Percentiles rank a stretch among this genome's conserved stretches.
Evolutionary conservation across 2,113 vertebrate species (phyloP).

Genomic region (Rhadina sibilatrix): DNA sequence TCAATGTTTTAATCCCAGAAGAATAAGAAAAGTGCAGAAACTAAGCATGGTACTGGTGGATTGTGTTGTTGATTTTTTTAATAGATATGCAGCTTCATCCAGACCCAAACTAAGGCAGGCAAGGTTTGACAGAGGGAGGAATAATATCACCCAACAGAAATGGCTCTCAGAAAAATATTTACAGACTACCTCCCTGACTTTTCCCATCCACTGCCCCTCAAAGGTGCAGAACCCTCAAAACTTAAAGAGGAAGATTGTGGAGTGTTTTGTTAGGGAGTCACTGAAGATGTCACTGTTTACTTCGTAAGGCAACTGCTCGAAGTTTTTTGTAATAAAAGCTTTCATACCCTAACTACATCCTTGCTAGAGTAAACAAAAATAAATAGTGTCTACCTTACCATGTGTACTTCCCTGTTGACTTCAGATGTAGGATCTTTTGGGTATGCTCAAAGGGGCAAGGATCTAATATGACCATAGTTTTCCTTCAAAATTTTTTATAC

Average conservation of each 20-base stretch:
- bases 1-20: neutral
- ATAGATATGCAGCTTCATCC: neutral
- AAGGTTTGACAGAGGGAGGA: neutral
- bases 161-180: neutral
- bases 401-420: neutral
- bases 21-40: neutral
- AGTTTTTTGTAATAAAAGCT: neutral
- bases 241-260: accelerated
- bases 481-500: neutral
- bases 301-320: neutral
- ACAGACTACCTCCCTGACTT: neutral
- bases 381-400: neutral
- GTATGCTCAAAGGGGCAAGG: neutral
- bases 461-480: neutral
- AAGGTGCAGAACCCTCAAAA: neutral
- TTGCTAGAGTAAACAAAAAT: neutral
- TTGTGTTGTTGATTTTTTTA: neutral
- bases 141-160: neutral
- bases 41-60: neutral
- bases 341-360: neutral
- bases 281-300: neutral
- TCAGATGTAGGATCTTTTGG: neutral
- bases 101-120: neutral
- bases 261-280: neutral
- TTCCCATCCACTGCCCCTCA: neutral